These are phyloP conservation scores for Falcaria lacertinaria DNA, from an alignment of 2,888 invertebrate genomes.

Conservation along the genomic window DNA sequence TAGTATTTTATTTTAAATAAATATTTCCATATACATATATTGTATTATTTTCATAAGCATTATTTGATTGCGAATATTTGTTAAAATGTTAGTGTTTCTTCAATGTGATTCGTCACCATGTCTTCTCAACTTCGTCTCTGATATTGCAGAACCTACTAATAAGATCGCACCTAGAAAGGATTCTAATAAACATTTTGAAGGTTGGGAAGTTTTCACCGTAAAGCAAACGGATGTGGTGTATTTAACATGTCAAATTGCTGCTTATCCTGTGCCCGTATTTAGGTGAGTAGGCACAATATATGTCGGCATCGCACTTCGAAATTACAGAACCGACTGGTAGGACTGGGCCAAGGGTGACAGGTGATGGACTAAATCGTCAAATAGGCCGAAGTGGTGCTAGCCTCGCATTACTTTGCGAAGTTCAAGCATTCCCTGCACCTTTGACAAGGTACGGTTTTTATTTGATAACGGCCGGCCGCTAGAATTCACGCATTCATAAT, in stretches of 20 bases:
- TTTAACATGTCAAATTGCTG: conserved; percentile 84
- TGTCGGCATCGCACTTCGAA: conserved; percentile 51
- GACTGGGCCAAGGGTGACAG: conserved; percentile 83
- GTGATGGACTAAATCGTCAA: conserved; percentile 80
- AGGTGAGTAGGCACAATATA: conserved; percentile 79
- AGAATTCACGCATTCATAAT: conserved; percentile 73
- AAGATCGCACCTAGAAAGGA: conserved; percentile 81
- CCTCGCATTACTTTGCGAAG: conserved; percentile 86
- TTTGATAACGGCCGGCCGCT: conserved; percentile 50
- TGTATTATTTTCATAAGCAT: no score
- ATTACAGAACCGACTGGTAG: conserved; percentile 85
- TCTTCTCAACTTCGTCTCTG: conserved; percentile 28
- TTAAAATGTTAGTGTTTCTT: not conserved
- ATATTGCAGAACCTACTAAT: conserved; percentile 83
- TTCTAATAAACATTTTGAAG: conserved; percentile 77
- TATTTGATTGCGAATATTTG: not conserved
- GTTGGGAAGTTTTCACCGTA: conserved; percentile 82
- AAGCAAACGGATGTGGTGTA: conserved; percentile 73
- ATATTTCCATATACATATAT: not conserved
- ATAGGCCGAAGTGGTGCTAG: conserved; percentile 63
- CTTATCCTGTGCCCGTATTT: conserved; percentile 84
- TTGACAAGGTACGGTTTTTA: conserved; percentile 83
- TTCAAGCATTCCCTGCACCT: conserved; percentile 89
- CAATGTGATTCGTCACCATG: not conserved
- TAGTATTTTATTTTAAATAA: conserved; percentile 3